Evolutionary conservation across 2,113 vertebrate genomes (phyloP).

Genomic region (Microcebus tavaratra): DNA sequence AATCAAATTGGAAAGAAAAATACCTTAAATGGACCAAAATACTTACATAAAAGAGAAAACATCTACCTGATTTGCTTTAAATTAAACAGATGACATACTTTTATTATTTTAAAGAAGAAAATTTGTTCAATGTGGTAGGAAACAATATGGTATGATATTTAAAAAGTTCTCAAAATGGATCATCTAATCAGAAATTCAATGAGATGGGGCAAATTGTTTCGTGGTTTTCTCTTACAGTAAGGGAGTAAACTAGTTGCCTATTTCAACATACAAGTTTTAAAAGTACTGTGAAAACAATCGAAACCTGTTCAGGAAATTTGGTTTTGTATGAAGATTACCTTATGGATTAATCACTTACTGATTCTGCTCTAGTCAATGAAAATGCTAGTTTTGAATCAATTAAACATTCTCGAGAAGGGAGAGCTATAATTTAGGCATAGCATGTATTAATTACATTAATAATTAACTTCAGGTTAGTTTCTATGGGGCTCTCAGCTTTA

Average conservation of each 20-base stretch:
- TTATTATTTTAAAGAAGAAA: constrained; percentile 58
- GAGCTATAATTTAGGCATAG: background rate
- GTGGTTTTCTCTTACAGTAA: background rate
- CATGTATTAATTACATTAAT: background rate
- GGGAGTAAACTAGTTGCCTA: background rate
- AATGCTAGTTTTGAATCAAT: background rate
- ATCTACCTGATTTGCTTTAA: background rate
- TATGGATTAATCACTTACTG: background rate
- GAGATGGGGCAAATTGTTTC: background rate
- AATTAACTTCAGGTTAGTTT: background rate
- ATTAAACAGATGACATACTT: background rate
- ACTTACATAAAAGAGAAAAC: constrained; percentile 50
- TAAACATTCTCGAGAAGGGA: background rate
- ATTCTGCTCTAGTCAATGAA: background rate
- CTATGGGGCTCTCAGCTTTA: background rate
- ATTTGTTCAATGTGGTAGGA: background rate
- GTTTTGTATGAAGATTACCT: background rate
- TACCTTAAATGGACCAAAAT: constrained; percentile 57
- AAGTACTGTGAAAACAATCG: background rate
- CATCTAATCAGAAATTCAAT: background rate
- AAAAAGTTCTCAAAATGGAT: background rate
- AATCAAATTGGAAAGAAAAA: constrained; percentile 77
- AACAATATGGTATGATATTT: background rate
- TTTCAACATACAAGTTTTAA: constrained; percentile 2
- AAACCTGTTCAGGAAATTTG: background rate